Evolutionary conservation across 2,888 invertebrate species (phyloP).

Genomic region (Ectemnius continuus): DNA sequence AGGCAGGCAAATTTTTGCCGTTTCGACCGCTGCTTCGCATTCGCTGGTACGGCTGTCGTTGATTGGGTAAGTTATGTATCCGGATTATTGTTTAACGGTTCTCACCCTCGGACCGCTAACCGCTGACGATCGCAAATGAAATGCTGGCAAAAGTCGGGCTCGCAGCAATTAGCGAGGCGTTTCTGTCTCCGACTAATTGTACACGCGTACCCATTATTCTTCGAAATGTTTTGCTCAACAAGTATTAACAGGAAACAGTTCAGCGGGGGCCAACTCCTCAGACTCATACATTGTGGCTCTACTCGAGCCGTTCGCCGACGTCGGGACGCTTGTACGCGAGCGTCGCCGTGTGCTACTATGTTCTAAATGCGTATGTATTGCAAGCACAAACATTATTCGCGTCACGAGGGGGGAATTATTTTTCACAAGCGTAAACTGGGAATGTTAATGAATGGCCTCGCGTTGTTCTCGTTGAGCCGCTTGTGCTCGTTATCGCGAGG

Average conservation of each 20-base stretch:
- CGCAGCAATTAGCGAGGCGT: slow-evolving; percentile 48
- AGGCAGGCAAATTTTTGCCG: neutral
- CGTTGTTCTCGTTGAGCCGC: neutral
- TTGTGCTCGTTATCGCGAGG: slow-evolving; percentile 17
- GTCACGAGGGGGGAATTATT: too few relatives aligned
- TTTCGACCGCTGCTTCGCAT: neutral
- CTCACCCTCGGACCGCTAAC: neutral
- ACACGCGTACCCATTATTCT: slow-evolving; percentile 20
- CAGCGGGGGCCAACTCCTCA: too few relatives aligned
- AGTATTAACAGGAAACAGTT: neutral
- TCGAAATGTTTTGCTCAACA: slow-evolving; percentile 24
- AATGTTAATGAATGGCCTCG: too few relatives aligned
- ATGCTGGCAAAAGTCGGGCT: slow-evolving; percentile 43
- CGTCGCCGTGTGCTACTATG: too few relatives aligned
- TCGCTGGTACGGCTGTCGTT: slow-evolving; percentile 15
- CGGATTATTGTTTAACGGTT: slow-evolving; percentile 16
- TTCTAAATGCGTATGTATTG: too few relatives aligned
- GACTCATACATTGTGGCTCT: too few relatives aligned
- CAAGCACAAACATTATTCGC: too few relatives aligned
- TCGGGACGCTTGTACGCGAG: too few relatives aligned
- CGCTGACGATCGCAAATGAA: too few relatives aligned
- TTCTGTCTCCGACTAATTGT: slow-evolving; percentile 51
- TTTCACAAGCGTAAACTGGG: too few relatives aligned
- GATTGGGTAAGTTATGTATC: slow-evolving; percentile 17
- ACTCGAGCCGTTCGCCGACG: too few relatives aligned